phyloP scores from a whole-genome alignment of 2,113 vertebrate species.

The Myxocyprinus asiaticus region DNA sequence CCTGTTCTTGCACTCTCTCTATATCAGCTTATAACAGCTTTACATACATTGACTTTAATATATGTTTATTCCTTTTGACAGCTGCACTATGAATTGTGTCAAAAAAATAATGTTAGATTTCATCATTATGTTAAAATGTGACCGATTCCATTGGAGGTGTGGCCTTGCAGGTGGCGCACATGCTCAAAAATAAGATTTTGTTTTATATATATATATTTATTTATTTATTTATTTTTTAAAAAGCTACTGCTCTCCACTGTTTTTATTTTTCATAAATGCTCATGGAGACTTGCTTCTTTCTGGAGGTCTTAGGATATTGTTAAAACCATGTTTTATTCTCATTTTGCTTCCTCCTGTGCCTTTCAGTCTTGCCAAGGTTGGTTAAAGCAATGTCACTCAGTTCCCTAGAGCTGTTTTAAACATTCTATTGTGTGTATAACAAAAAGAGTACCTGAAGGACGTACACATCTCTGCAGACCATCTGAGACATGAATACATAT shows the following conservation, averaged over 20 bases:
- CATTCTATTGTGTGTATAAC: conserved; percentile 26
- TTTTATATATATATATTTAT: too few relatives aligned
- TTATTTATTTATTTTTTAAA: background rate
- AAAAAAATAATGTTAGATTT: too few relatives aligned
- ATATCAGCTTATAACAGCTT: too few relatives aligned
- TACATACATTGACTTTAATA: too few relatives aligned
- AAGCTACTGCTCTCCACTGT: background rate
- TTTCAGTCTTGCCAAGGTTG: conserved; percentile 1
- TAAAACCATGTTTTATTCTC: conserved; percentile 6
- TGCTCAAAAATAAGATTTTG: too few relatives aligned
- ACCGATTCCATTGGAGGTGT: too few relatives aligned
- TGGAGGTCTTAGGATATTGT: background rate
- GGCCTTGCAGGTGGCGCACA: too few relatives aligned
- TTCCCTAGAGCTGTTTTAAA: conserved; percentile 28
- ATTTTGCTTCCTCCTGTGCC: background rate
- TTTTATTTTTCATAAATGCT: background rate
- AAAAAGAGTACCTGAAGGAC: conserved; percentile 22
- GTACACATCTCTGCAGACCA: background rate
- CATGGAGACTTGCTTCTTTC: background rate
- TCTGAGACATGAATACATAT: conserved; percentile 30
- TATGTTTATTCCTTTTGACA: too few relatives aligned
- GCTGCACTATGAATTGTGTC: too few relatives aligned
- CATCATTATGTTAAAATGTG: too few relatives aligned
- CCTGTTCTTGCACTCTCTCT: too few relatives aligned
- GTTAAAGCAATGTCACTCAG: background rate